These are phyloP conservation scores for Schizotus pectinicornis DNA, from an alignment of 2,888 invertebrate species.

Conservation along the genomic window DNA sequence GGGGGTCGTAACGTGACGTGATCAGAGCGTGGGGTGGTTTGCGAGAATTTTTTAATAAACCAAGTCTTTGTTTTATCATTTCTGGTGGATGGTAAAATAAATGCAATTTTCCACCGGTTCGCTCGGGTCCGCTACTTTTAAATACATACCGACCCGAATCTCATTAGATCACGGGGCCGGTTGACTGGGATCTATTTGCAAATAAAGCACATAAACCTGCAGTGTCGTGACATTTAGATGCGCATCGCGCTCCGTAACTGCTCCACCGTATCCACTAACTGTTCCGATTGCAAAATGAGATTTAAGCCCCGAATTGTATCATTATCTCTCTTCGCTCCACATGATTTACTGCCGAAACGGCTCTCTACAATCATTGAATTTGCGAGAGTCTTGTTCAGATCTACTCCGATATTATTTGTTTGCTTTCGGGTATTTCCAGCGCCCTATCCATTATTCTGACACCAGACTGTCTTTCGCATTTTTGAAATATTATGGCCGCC, in stretches of 20 bases:
- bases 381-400: conserved; percentile 30
- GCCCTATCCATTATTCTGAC: conserved; percentile 31
- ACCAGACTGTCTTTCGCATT: conserved; percentile 31
- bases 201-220: conserved; percentile 23
- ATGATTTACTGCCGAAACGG: conserved; percentile 37
- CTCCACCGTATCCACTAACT: conserved; percentile 23
- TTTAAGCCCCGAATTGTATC: conserved; percentile 37
- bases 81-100: too few species aligned
- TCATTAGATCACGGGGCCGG: conserved; percentile 7
- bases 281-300: conserved; percentile 33
- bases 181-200: conserved; percentile 16
- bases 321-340: conserved; percentile 39
- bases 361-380: conserved; percentile 37
- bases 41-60: too few species aligned
- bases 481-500: conserved; percentile 27
- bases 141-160: conserved; percentile 1
- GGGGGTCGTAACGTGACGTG: too few species aligned
- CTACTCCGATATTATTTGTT: conserved; percentile 31
- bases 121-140: too few species aligned
- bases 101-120: too few species aligned
- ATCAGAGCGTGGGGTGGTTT: too few species aligned
- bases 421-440: conserved; percentile 27
- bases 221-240: conserved; percentile 23
- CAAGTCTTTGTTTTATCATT: too few species aligned
- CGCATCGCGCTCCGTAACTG: conserved; percentile 10